Conservation (phyloP, 2,888 invertebrate species). For the Choreutis nemorana region DNA sequence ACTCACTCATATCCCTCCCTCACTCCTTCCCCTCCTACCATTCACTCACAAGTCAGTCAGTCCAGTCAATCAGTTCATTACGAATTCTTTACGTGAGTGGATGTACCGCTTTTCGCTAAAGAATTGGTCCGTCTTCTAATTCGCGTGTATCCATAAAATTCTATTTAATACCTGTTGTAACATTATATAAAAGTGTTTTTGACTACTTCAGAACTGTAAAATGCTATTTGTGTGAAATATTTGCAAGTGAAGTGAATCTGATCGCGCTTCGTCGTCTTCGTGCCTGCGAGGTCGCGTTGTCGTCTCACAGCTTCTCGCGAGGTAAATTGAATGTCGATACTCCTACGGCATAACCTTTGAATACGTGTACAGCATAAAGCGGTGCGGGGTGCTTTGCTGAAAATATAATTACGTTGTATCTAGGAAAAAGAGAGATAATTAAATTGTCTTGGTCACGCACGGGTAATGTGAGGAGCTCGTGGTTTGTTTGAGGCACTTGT, state of each 20-base stretch:
- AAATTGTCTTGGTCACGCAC: slow-evolving; percentile 4
- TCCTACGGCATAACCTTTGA: slow-evolving; percentile 18
- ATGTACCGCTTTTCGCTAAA: slow-evolving; percentile 18
- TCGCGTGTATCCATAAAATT: too few species aligned
- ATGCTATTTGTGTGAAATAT: too few species aligned
- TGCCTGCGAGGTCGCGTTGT: slow-evolving; percentile 52
- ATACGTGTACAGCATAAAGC: neutral
- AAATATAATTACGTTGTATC: neutral
- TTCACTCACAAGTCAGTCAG: neutral
- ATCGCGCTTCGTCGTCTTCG: slow-evolving; percentile 40
- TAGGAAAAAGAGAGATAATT: slow-evolving; percentile 1
- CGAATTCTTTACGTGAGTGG: slow-evolving; percentile 26
- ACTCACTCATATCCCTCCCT: too few species aligned
- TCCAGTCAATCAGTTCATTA: slow-evolving; percentile 31
- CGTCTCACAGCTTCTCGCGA: slow-evolving; percentile 45
- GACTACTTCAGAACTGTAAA: too few species aligned
- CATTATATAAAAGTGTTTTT: too few species aligned
- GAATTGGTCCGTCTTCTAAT: slow-evolving; percentile 44
- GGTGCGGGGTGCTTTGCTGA: neutral
- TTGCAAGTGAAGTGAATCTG: slow-evolving; percentile 48
- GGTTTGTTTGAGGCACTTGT: slow-evolving; percentile 33
- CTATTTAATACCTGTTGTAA: too few species aligned
- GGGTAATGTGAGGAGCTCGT: slow-evolving; percentile 21
- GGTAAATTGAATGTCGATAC: slow-evolving; percentile 47
- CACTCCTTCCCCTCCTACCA: neutral